Base-by-base conservation (phyloP, 2,113 vertebrate species). In the Actinemys pallida region DNA sequence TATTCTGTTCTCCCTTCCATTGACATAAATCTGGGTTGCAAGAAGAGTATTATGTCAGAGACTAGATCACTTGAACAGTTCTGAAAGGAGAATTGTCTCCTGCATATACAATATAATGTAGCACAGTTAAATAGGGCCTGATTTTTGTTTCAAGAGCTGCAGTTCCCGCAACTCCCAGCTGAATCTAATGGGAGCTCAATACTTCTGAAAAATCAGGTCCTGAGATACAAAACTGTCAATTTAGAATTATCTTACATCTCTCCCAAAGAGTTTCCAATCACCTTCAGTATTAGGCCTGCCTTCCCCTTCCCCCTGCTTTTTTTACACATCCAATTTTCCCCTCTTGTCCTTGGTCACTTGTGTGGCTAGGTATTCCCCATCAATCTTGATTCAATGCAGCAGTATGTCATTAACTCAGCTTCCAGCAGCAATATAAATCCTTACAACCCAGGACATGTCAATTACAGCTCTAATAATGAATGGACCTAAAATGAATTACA, bases 71-170 rank as follows among this genome's bases (percentile, higher is more conserved):
- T 72, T 72, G 17, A 72, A 72, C 65, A 22, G 14, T 9, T 72
- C 65, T 39, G n/a, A 72, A 39, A 39, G 65, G 65, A 72, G 65
- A 72, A 72, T 22, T 20, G 65, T 39, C 45, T 11, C 22, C 0
- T 0, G 2, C 52, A 56, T 7, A 4, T 0, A 1, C 16, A n/a
- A 6, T 0, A 3, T 93, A 53, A 79, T 4, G 24, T 8, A 49
- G 45, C 87, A 69, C 0, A 27, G 1, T 2, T 25, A 50, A 20
- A 0, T 0, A 87, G 16, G 13, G 3, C 39, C 10, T 0, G 1
- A 19, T 45, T 52, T 81, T 50, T 7, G 35, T 31, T 54, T 54
- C 42, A n/a, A 0, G 1, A 56, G n/a, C 47, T 86, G 80, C 82
- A 79, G 29, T 10, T 69, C 2, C 22, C 24, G 24, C 49, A 25